These are phyloP conservation scores for Gymnarchus niloticus DNA, from an alignment of 2,113 vertebrate species.

Conservation along the genomic window DNA sequence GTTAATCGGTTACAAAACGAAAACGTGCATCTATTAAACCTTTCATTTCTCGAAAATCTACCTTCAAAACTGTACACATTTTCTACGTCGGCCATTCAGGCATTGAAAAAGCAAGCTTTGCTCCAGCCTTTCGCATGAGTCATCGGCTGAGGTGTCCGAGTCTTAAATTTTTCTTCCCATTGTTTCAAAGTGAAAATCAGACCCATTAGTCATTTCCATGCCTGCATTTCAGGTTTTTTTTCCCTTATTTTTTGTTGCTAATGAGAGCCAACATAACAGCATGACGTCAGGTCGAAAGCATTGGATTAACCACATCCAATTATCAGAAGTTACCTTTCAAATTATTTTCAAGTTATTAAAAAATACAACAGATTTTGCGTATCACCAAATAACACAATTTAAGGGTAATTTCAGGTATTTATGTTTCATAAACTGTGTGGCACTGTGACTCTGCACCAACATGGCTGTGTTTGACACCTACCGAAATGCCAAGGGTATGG, in stretches of 20 bases:
- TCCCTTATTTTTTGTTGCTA: not conserved
- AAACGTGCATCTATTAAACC: not conserved
- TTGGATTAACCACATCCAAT: slow-evolving; percentile 2
- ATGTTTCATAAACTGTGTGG: no score
- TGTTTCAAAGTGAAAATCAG: slow-evolving; percentile 12
- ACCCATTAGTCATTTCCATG: not conserved
- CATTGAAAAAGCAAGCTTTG: not conserved
- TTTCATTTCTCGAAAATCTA: not conserved
- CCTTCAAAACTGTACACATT: not conserved
- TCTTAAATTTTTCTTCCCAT: not conserved
- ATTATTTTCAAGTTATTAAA: slow-evolving; percentile 5
- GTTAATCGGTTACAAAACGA: not conserved
- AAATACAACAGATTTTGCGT: not conserved
- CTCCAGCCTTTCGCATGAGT: not conserved
- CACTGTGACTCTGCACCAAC: no score
- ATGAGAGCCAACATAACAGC: not conserved
- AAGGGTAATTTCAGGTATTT: not conserved
- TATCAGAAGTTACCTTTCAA: not conserved
- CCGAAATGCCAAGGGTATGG: not conserved
- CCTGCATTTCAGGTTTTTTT: not conserved
- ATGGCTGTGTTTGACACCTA: not conserved
- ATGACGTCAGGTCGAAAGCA: not conserved
- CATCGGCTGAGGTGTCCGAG: not conserved
- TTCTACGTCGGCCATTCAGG: not conserved
- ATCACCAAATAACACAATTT: not conserved